Evolutionary conservation across 2,113 vertebrate genomes (phyloP).

Genomic region (Sapajus apella): DNA sequence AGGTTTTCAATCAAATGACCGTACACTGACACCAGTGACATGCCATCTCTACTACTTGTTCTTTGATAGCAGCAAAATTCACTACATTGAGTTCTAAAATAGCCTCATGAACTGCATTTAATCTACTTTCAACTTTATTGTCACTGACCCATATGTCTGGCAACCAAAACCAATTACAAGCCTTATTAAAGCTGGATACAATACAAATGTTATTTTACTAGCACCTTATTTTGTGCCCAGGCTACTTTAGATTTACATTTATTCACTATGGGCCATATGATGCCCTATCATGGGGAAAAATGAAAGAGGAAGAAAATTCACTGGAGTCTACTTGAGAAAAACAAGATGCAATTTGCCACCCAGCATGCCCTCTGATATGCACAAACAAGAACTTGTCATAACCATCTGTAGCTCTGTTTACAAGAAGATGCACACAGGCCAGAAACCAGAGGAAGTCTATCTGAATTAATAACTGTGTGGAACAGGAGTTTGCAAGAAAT

Average conservation of each 20-base stretch:
- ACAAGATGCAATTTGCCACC: constrained; percentile 69
- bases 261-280: constrained; percentile 43
- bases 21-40: constrained; percentile 45
- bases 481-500: constrained; percentile 39
- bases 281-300: constrained; percentile 46
- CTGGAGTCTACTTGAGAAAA: constrained; percentile 41
- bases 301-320: constrained; percentile 60
- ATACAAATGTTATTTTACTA: constrained; percentile 41
- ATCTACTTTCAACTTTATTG: constrained; percentile 32
- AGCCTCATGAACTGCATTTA: constrained; percentile 59
- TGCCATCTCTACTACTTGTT: constrained; percentile 53
- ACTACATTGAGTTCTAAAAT: constrained; percentile 46
- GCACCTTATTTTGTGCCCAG: constrained; percentile 55
- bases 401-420: constrained; percentile 75
- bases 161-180: constrained; percentile 73
- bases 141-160: constrained; percentile 67
- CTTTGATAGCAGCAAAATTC: constrained; percentile 63
- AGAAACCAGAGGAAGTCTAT: constrained; percentile 61
- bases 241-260: constrained; percentile 63
- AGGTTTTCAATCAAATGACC: constrained; percentile 61
- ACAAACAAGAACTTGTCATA: constrained; percentile 75
- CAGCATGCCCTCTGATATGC: constrained; percentile 65
- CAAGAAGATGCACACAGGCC: constrained; percentile 7
- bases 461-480: constrained; percentile 63
- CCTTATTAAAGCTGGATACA: constrained; percentile 70